Evolutionary conservation across 2,888 invertebrate species (phyloP).

Genomic region (Chloromyia formosa): DNA sequence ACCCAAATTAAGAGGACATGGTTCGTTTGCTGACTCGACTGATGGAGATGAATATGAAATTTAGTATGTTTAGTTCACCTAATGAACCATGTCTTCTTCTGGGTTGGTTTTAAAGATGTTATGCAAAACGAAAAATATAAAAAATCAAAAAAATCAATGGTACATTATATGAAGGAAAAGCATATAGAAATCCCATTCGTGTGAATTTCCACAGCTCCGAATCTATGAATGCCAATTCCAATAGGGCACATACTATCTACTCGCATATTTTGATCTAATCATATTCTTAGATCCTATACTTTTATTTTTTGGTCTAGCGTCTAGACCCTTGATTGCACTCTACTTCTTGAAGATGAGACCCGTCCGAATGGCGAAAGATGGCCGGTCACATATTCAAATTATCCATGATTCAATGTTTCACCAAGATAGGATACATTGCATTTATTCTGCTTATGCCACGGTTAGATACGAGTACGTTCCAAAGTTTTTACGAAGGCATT

Average conservation of each 20-base stretch:
- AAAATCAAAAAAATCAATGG: too few relatives aligned
- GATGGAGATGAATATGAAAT: too few relatives aligned
- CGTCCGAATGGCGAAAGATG: not conserved
- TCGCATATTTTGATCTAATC: not conserved
- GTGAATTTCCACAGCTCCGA: too few relatives aligned
- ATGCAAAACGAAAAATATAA: too few relatives aligned
- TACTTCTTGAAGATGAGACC: not conserved
- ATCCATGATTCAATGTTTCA: not conserved
- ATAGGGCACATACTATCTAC: not conserved
- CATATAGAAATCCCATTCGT: too few relatives aligned
- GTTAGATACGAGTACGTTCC: not conserved
- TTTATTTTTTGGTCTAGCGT: not conserved
- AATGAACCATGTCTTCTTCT: too few relatives aligned
- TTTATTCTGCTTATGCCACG: not conserved
- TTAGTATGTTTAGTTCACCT: too few relatives aligned
- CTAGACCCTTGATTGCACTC: not conserved
- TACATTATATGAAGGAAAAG: too few relatives aligned
- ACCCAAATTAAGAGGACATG: too few relatives aligned
- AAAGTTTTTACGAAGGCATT: too few relatives aligned
- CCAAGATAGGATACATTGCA: constrained; percentile 14
- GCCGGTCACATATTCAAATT: constrained; percentile 21
- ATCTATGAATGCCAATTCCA: not conserved
- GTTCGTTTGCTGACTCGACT: too few relatives aligned
- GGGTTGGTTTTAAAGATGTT: too few relatives aligned
- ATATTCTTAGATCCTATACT: not conserved